Base-by-base conservation (phyloP, 2,888 invertebrate species). In the Physocephala rufipes region DNA sequence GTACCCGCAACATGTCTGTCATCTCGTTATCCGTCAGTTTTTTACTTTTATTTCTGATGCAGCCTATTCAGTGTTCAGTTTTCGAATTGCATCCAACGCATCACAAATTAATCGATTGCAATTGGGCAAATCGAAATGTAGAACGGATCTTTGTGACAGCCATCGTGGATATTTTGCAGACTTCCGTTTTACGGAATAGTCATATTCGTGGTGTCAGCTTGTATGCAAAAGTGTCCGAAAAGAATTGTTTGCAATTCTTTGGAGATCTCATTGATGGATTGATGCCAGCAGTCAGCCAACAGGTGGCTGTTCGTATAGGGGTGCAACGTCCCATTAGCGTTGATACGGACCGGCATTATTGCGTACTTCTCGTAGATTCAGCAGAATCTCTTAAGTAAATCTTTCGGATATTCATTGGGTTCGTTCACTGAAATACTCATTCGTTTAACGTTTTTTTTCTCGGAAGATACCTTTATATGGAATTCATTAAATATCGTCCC, bases 321-420 rank as follows among this genome's bases (percentile, higher is more conserved):
- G 68, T 71, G 63, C 76, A 62, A 1, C 49, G 72, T 19, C 21
- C 71, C 12, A 66, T 80, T 43, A 64, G 71, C 0, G 64, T 53
- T 2, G 76, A 76, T 47, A 67, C 66, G 62, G 72, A 78, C 24
- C 74, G 78, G 1, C 79, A 79, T 65, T 79, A 70, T 55, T 71
- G 74, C 30, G 62, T 80, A 2, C 36, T 80, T 1, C 63, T 76
- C n/a, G 79, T 79, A 5, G 80, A 80, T 67, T 77, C 79, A 0
- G 28, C 53, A 0, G 59, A 67, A 16, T 75, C 79, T 1, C 58
- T 80, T 28, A 26, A 63, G 69, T 55, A 55, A 9, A 1, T n/a
- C 3, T 26, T 65, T 7, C 12, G 28, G 15, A n/a, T n/a, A n/a
- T n/a, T n/a, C n/a, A n/a, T n/a, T n/a, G n/a, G n/a, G n/a, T n/a